Conservation (phyloP, 2,888 invertebrate species). For the Leucoma salicis region DNA sequence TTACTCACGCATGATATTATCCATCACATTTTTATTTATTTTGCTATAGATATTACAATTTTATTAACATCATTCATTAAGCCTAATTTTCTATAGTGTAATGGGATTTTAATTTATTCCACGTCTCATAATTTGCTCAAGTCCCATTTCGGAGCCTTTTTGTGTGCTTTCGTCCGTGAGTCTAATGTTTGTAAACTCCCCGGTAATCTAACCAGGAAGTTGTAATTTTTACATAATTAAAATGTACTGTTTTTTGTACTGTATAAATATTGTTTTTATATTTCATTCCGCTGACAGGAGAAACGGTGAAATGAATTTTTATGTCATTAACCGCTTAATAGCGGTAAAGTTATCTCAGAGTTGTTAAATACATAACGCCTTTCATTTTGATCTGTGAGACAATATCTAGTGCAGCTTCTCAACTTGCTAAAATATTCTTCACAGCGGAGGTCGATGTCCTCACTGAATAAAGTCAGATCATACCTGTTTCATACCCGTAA, state of each 20-base stretch:
- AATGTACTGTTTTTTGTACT: not conserved
- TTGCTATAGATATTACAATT: too few relatives aligned
- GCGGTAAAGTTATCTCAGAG: not conserved
- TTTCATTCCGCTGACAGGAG: too few relatives aligned
- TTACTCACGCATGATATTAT: too few relatives aligned
- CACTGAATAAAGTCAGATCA: conserved; percentile 1
- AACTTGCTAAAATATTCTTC: conserved; percentile 8
- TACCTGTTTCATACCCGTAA: conserved; percentile 5
- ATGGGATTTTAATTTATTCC: too few relatives aligned
- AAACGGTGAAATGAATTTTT: not conserved
- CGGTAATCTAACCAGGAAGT: not conserved
- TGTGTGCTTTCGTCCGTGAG: not conserved
- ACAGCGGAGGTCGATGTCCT: conserved; percentile 5
- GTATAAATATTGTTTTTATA: too few relatives aligned
- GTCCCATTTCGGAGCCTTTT: not conserved
- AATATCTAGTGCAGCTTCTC: conserved; percentile 1
- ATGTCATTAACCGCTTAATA: conserved; percentile 1
- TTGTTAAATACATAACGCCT: not conserved
- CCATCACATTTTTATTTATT: too few relatives aligned
- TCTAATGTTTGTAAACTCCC: not conserved
- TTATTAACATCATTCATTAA: too few relatives aligned
- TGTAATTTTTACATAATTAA: not conserved
- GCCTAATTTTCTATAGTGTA: too few relatives aligned
- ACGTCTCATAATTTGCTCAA: too few relatives aligned
- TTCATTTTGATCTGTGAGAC: not conserved